These are phyloP conservation scores for Pteria penguin DNA, from an alignment of 2,888 invertebrate genomes.

Conservation along the genomic window DNA sequence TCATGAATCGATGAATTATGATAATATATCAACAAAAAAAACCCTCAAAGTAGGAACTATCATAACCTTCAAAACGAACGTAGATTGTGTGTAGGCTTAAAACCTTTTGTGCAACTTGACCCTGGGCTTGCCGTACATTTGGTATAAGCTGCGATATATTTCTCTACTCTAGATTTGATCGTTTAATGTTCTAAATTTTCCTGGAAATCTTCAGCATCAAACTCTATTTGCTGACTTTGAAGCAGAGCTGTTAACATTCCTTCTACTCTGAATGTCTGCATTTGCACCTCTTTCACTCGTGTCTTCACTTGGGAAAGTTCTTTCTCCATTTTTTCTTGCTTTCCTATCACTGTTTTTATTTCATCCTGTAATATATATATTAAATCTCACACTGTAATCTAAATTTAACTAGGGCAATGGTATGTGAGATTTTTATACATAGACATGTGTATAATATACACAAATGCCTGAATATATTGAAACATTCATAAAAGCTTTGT, in stretches of 20 bases:
- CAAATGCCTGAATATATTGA: too few species aligned
- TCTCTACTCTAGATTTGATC: too few species aligned
- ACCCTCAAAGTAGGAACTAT: too few species aligned
- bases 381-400: neutral
- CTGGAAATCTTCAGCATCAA: conserved; percentile 74
- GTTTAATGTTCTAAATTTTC: conserved; percentile 45
- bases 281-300: conserved; percentile 69
- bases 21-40: too few species aligned
- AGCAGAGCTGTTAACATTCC: conserved; percentile 74
- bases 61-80: too few species aligned
- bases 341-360: conserved; percentile 71
- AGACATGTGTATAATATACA: too few species aligned
- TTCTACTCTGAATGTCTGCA: conserved; percentile 68
- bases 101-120: too few species aligned
- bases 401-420: neutral
- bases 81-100: too few species aligned
- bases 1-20: too few species aligned
- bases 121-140: too few species aligned
- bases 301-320: conserved; percentile 67
- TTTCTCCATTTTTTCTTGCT: conserved; percentile 68
- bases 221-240: conserved; percentile 60
- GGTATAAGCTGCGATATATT: too few species aligned
- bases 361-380: conserved; percentile 66
- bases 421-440: neutral
- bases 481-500: too few species aligned